A percentile compares a stretch with the other conserved stretches of the same genome.
These are phyloP conservation scores for Gerris buenoi DNA, from an alignment of 1,140 invertebrate genomes.

Conservation along the genomic window DNA sequence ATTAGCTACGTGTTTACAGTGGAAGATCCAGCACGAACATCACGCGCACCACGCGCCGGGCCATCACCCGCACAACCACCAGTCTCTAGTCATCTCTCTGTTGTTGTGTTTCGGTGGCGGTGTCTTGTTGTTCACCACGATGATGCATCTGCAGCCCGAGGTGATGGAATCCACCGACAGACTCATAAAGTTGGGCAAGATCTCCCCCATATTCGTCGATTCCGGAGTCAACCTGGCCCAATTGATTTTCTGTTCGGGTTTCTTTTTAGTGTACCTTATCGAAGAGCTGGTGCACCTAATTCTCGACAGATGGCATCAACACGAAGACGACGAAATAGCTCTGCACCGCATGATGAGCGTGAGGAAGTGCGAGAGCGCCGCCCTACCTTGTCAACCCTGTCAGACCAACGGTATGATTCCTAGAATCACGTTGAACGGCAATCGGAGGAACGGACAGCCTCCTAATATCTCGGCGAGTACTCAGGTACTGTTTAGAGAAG, in stretches of 20 bases:
- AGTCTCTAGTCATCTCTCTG: constrained; percentile 39
- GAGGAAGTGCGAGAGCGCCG: constrained; percentile 32
- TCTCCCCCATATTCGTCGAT: constrained; percentile 20
- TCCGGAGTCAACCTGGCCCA: constrained; percentile 40
- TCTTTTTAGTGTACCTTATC: constrained; percentile 55
- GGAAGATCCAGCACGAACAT: constrained; percentile 16
- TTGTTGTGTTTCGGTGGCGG: constrained; percentile 65
- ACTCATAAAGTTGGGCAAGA: constrained; percentile 28
- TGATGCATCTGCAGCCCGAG: constrained; percentile 62
- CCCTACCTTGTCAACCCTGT: constrained; percentile 16
- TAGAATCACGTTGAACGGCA: constrained; percentile 14
- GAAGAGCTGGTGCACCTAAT: constrained; percentile 51
- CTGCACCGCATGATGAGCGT: constrained; percentile 41
- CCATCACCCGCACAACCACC: constrained; percentile 21
- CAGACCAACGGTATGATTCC: constrained; percentile 23
- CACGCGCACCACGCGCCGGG: background rate
- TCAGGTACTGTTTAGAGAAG: constrained; percentile 20
- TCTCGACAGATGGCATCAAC: constrained; percentile 31
- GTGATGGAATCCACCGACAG: constrained; percentile 40
- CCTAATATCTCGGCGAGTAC: constrained; percentile 22
- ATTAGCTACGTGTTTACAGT: constrained; percentile 30
- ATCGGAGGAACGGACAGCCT: constrained; percentile 3
- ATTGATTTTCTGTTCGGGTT: constrained; percentile 48
- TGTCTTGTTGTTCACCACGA: constrained; percentile 59
- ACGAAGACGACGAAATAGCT: constrained; percentile 31